Base-by-base conservation (phyloP, 2,113 vertebrate genomes). In the Archilochus colubris region DNA sequence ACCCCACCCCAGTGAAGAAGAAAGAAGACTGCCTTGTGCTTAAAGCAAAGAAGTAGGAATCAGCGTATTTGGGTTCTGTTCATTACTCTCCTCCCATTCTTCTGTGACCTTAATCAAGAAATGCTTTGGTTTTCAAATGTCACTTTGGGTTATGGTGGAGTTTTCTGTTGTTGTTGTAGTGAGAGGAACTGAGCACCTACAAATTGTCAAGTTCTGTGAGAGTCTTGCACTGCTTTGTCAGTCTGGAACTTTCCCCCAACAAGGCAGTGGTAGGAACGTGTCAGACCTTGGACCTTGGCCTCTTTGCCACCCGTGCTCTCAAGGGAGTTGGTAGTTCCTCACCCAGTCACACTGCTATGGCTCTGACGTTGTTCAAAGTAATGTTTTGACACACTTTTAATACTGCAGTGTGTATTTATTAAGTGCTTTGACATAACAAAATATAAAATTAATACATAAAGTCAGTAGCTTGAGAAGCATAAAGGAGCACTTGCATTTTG, bases 1-100 rank as follows among this genome's bases (percentile, higher is more conserved):
- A 33, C 33, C 33, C 33, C 33, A 33, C 33, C 33, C 33, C 33
- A 33, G n/a, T 2, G 22, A 90, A 92, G 62, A 91, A 79, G 82
- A 95, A n/a, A 91, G 80, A n/a, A 91, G 80, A n/a, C 54, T 59
- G 67, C 53, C 64, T 86, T 88, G n/a, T 82, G 63, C 46, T 94
- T 92, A 88, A 84, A 67, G 66, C 33, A 59, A 46, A 82, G 78
- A 67, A 58, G 23, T 62, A 61, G 94, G 74, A 76, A 69, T 96
- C 93, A 92, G 89, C 93, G 55, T 73, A 22, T 94, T 43, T 87
- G 30, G 20, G 21, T 79, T 66, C 57, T 78, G 59, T 82, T 94
- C 80, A 21, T 86, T 72, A 58, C 77, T 78, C 53, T 66, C 51
- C 43, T 77, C 43, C 55, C 61, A 21, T 62, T 92, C 50, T 94